Conservation (phyloP, 2,888 invertebrate genomes). For the Caenorhabditis sp. region DNA sequence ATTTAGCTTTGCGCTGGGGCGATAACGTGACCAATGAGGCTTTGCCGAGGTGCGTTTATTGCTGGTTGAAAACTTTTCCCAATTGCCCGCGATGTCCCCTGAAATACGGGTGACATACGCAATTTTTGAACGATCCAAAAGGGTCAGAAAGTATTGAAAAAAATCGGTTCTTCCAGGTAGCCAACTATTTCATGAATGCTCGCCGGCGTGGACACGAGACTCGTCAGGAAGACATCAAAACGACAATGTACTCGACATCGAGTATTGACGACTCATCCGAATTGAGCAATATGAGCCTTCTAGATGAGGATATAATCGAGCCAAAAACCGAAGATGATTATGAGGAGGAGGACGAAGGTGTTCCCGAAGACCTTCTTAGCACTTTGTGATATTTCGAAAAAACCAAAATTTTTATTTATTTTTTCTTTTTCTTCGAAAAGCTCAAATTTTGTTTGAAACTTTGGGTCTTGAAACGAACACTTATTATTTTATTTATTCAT, state of each 20-base stretch:
- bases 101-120: conserved; percentile 57
- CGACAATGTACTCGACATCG: neutral
- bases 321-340: conserved; percentile 4
- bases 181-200: conserved; percentile 99
- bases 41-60: conserved; percentile 69
- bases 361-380: conserved; percentile 8
- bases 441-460: neutral
- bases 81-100: conserved; percentile 63
- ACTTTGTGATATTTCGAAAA: conserved; percentile 1
- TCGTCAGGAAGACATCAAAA: neutral
- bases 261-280: neutral
- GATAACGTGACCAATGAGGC: conserved; percentile 69
- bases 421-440: too few relatives aligned
- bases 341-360: neutral
- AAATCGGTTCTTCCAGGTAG: conserved; percentile 76
- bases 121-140: conserved; percentile 48
- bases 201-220: conserved; percentile 78
- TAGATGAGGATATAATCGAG: neutral
- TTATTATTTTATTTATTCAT: neutral
- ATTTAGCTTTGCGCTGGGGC: conserved; percentile 64
- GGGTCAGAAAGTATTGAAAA: neutral
- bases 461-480: neutral
- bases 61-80: conserved; percentile 70
- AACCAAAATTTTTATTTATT: neutral
- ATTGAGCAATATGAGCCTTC: neutral